Percentiles rank a stretch among this genome's conserved stretches.
Conservation (phyloP, 2,888 invertebrate genomes). For the Meliscaeva auricollis region DNA sequence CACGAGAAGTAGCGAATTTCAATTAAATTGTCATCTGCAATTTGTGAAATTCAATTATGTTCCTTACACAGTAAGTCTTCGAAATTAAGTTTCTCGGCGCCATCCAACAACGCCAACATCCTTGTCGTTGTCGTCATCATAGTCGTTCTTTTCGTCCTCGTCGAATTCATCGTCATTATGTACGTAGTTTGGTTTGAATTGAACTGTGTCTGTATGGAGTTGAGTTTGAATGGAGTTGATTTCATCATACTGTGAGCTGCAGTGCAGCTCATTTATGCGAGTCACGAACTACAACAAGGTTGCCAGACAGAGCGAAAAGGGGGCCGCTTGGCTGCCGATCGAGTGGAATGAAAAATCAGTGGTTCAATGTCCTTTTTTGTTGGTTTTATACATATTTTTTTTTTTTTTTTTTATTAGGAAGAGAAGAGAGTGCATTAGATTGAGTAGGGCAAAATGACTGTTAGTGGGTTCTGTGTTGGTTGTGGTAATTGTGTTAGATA, state of each 20-base stretch:
- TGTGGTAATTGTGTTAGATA: conserved; percentile 67
- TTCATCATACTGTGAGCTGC: conserved; percentile 65
- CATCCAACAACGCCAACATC: conserved; percentile 25
- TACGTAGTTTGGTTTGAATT: neutral
- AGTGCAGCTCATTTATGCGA: conserved; percentile 69
- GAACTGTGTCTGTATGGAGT: conserved; percentile 31
- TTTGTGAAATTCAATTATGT: conserved; percentile 74
- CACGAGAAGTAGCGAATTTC: conserved; percentile 60
- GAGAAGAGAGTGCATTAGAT: neutral
- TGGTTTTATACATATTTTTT: too few species aligned
- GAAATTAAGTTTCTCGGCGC: conserved; percentile 65
- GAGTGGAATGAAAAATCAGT: conserved; percentile 67
- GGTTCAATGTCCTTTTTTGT: conserved; percentile 31
- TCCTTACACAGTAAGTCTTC: conserved; percentile 63
- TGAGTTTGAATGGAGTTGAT: conserved; percentile 67
- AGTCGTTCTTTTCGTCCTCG: neutral
- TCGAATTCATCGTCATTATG: too few species aligned
- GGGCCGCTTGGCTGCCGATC: conserved; percentile 1
- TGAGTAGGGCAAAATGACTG: conserved; percentile 21
- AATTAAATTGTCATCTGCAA: conserved; percentile 76
- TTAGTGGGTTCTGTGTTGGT: conserved; percentile 2
- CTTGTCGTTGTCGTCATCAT: neutral
- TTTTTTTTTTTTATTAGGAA: neutral
- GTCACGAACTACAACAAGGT: conserved; percentile 62
- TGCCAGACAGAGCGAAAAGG: conserved; percentile 29